A percentile compares a stretch with the other conserved stretches of the same genome.
Conservation (phyloP, 2,888 invertebrate species). For the Hypena proboscidalis region DNA sequence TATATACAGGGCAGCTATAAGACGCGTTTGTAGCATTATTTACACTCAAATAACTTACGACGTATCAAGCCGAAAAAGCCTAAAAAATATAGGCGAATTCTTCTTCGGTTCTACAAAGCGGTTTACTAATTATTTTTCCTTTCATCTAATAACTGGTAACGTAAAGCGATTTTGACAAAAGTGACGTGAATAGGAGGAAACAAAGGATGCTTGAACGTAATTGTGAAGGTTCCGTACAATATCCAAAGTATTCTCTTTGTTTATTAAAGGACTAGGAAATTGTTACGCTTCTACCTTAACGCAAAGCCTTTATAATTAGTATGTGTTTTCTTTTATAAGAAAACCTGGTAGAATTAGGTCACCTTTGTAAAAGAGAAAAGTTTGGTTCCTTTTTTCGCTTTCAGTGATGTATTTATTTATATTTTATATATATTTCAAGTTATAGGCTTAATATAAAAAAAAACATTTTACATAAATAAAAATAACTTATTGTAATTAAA, state of each 20-base stretch:
- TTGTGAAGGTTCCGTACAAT: slow-evolving; percentile 56
- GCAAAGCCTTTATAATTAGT: no score
- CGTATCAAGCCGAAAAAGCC: slow-evolving; percentile 15
- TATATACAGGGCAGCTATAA: no score
- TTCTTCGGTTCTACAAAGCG: slow-evolving; percentile 40
- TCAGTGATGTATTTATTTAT: no score
- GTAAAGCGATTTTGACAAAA: slow-evolving; percentile 66
- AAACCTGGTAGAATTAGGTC: no score
- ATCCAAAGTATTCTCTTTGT: slow-evolving; percentile 69
- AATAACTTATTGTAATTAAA: no score
- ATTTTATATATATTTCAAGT: no score
- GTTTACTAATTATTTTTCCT: slow-evolving; percentile 68
- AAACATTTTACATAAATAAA: no score
- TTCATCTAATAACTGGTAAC: slow-evolving; percentile 63
- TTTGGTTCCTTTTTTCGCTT: no score
- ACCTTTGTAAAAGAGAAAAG: no score
- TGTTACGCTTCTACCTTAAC: slow-evolving; percentile 8
- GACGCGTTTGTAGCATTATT: slow-evolving; percentile 1
- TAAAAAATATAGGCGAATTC: slow-evolving; percentile 15
- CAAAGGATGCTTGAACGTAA: slow-evolving; percentile 68
- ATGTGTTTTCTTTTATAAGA: no score
- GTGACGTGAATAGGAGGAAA: slow-evolving; percentile 56
- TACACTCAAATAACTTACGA: slow-evolving; percentile 10
- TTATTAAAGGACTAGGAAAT: slow-evolving; percentile 45
- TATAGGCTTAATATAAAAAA: no score